Conservation (phyloP, 2,113 vertebrate genomes). For the Saccopteryx leptura region DNA sequence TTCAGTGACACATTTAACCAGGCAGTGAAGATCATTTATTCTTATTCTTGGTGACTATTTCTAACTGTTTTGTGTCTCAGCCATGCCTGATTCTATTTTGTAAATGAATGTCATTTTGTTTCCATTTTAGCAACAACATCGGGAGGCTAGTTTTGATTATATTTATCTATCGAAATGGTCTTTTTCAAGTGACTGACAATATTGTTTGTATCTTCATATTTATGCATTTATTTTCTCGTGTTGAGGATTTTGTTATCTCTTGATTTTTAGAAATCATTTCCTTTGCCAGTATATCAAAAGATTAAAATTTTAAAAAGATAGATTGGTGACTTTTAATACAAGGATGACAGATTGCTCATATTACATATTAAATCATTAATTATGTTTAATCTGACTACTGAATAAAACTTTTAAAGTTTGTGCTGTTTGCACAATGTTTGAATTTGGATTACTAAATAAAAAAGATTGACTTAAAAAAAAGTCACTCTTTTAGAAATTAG, state of each 20-base stretch:
- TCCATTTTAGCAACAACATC: neutral
- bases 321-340: neutral
- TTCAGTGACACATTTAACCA: neutral
- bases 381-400: neutral
- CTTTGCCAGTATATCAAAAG: neutral
- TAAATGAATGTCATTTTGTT: neutral
- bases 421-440: neutral
- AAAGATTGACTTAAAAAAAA: neutral
- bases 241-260: neutral
- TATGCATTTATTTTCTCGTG: neutral
- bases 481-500: neutral
- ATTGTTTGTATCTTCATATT: neutral
- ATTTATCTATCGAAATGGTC: neutral
- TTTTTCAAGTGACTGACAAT: neutral
- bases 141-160: neutral
- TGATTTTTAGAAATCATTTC: neutral
- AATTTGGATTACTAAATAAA: neutral
- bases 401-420: neutral
- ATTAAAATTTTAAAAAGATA: neutral
- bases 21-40: neutral
- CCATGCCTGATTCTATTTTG: conserved; percentile 21
- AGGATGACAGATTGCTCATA: neutral
- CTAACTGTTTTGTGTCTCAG: neutral
- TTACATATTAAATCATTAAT: neutral
- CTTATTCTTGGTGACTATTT: neutral